Percentiles rank a stretch among this genome's conserved stretches.
Evolutionary conservation across 1,140 invertebrate genomes (phyloP).

Genomic region (Trichonephila inaurata): DNA sequence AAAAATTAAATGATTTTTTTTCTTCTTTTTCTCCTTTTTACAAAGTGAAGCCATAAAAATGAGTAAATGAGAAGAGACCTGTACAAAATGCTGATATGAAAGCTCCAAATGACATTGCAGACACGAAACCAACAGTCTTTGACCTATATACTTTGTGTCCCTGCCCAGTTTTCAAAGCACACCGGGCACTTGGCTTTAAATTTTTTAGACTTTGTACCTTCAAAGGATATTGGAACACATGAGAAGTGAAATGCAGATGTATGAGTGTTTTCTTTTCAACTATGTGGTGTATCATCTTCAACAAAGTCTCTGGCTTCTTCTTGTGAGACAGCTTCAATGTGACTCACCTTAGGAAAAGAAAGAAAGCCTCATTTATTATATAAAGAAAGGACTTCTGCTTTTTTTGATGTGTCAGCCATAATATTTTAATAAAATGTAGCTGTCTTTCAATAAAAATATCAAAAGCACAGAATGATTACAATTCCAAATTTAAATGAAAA

Average conservation of each 20-base stretch:
- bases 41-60: slow-evolving; percentile 42
- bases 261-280: slow-evolving; percentile 82
- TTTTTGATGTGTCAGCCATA: too few relatives aligned
- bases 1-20: slow-evolving; percentile 49
- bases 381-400: too few relatives aligned
- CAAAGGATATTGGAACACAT: slow-evolving; percentile 36
- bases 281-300: slow-evolving; percentile 96
- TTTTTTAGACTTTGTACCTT: slow-evolving; percentile 54
- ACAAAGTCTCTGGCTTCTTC: slow-evolving; percentile 99
- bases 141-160: slow-evolving; percentile 1
- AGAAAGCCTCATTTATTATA: too few relatives aligned
- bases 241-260: slow-evolving; percentile 36
- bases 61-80: slow-evolving; percentile 66
- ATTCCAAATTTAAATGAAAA: too few relatives aligned
- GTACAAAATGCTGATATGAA: slow-evolving; percentile 74
- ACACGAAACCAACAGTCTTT: slow-evolving; percentile 14
- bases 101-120: slow-evolving; percentile 68
- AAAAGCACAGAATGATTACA: too few relatives aligned
- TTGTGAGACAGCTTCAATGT: slow-evolving; percentile 84
- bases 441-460: too few relatives aligned
- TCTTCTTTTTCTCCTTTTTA: slow-evolving; percentile 31
- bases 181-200: slow-evolving; percentile 34
- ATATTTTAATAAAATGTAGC: too few relatives aligned
- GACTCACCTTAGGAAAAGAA: slow-evolving; percentile 80
- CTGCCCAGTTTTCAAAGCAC: slow-evolving; percentile 25